Evolutionary conservation across 2,888 invertebrate genomes (phyloP).

Genomic region (Sceliomorpha sp.): DNA sequence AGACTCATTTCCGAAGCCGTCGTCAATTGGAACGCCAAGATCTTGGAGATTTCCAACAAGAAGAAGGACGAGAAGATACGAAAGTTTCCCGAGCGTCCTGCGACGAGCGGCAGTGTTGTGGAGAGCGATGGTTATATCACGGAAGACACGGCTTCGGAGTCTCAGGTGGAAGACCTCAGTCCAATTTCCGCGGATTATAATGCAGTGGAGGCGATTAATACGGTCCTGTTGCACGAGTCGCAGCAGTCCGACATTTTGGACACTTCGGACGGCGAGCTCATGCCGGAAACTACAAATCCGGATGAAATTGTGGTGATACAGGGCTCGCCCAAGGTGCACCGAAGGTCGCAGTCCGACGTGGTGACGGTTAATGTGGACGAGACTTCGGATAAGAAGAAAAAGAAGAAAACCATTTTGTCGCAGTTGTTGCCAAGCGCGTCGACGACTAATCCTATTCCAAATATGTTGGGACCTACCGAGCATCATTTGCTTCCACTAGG

Average conservation of each 20-base stretch:
- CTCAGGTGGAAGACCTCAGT: conserved; percentile 76
- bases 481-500: conserved; percentile 86
- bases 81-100: conserved; percentile 65
- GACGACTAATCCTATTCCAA: conserved; percentile 79
- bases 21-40: conserved; percentile 85
- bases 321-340: conserved; percentile 75
- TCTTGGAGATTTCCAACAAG: conserved; percentile 77
- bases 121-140: conserved; percentile 75
- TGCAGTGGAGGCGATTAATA: conserved; percentile 71
- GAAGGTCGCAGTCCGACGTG: conserved; percentile 80
- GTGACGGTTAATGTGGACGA: conserved; percentile 69
- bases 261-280: conserved; percentile 69
- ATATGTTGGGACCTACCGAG: conserved; percentile 85
- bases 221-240: conserved; percentile 61
- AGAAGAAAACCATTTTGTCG: conserved; percentile 85
- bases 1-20: conserved; percentile 86
- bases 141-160: conserved; percentile 75
- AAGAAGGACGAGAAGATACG: conserved; percentile 77
- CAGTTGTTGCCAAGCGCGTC: conserved; percentile 85
- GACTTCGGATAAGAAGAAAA: conserved; percentile 82
- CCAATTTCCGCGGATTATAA: conserved; percentile 77
- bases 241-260: conserved; percentile 65
- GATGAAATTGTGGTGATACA: conserved; percentile 71
- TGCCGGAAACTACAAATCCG: conserved; percentile 60
- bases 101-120: conserved; percentile 52